These are phyloP conservation scores for Calosoma granatense DNA, from an alignment of 1,140 invertebrate species.

Conservation along the genomic window DNA sequence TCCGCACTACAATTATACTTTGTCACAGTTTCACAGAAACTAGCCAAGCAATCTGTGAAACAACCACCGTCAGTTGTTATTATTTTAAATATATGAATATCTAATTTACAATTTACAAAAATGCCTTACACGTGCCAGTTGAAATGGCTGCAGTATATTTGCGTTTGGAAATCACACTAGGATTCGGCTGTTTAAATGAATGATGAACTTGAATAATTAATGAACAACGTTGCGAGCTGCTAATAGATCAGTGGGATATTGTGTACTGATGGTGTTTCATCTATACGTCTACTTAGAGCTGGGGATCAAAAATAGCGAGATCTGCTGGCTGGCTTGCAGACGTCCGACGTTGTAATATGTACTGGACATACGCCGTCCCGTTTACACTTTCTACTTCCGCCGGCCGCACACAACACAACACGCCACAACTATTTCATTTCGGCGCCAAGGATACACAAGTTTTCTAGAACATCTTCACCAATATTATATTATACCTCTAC, in stretches of 20 bases:
- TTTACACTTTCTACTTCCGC: not conserved
- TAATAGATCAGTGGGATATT: slow-evolving; percentile 14
- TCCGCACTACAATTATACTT: not conserved
- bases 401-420: too few species aligned
- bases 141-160: too few species aligned
- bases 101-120: too few species aligned
- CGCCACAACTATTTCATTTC: too few species aligned
- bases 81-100: too few species aligned
- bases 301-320: not conserved
- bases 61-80: slow-evolving; percentile 14
- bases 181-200: too few species aligned
- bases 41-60: slow-evolving; percentile 13
- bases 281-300: not conserved
- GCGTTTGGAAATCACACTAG: too few species aligned
- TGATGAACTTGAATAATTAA: too few species aligned
- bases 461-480: too few species aligned
- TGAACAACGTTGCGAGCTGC: too few species aligned
- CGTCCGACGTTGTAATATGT: not conserved
- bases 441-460: not conserved
- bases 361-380: not conserved
- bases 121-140: too few species aligned
- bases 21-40: slow-evolving; percentile 15
- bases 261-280: slow-evolving; percentile 4
- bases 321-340: not conserved
- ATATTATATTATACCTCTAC: too few species aligned